Base-by-base conservation (phyloP, 2,113 vertebrate genomes). In the Melanerpes formicivorus region DNA sequence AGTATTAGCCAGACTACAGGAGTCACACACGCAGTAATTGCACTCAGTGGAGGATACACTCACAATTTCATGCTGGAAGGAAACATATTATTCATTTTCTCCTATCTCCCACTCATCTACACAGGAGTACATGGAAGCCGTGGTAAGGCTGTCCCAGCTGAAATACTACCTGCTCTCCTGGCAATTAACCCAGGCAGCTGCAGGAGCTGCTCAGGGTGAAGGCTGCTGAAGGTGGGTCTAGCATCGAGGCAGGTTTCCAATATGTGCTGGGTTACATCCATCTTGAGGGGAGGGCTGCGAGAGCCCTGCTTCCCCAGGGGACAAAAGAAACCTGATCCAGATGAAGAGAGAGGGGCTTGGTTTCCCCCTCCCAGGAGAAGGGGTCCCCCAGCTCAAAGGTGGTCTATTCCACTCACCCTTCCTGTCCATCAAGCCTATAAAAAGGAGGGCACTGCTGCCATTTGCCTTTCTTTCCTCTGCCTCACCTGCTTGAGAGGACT, bases 1-100 rank as follows among this genome's bases (percentile, higher is more conserved):
- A 90, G 88, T 69, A 93, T 95, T 96, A 96, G 93, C 92, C 94
- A 94, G 94, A 90, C 93, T 96, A 92, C 90, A 90, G 88, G 82
- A 93, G 91, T 93, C 88, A 91, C 23, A 88, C 37, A 81, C 58
- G 42, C 65, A 46, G 67, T 93, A 93, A 93, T 84, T 95, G 94
- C 83, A 87, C 91, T 92, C 87, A 46, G 77, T 4, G 7, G 90
- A 93, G 84, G 87, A 74, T 76, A 56, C 10, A 64, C 87, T 80
- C 62, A 32, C 84, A 59, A 82, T 95, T 95, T 92, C 74, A 75
- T 50, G 62, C 89, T 67, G 71, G 54, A 80, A 95, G 59, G 76
- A 90, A 84, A 76, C 0, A 0, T 58, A 37, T 65, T 93, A 59
- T 18, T 84, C 40, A 23, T 95, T 95, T 93, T 73, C 46, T 78